Evolutionary conservation across 2,797 vertebrate genomes (phyloP).

Genomic region (Liasis olivaceus): DNA sequence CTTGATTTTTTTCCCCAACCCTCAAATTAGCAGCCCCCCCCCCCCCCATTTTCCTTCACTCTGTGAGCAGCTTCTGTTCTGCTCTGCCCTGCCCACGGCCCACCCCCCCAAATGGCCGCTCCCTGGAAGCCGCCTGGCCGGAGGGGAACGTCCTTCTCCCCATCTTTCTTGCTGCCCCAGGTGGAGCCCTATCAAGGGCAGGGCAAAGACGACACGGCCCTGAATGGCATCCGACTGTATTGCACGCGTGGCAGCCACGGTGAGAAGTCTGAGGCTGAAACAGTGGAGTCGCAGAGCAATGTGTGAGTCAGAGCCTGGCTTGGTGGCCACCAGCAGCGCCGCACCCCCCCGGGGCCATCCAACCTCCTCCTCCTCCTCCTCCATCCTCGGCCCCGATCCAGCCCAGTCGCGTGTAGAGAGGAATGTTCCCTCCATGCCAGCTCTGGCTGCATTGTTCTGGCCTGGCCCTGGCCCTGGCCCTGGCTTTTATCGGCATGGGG

Average conservation of each 20-base stretch:
- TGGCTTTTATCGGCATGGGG: background rate
- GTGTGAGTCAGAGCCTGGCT: background rate
- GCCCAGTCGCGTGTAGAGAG: background rate
- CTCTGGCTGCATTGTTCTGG: too few species aligned
- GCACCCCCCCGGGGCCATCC: fast-evolving
- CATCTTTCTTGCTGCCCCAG: background rate
- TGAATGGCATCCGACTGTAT: constrained; percentile 55
- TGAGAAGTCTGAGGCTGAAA: fast-evolving
- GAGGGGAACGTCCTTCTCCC: background rate
- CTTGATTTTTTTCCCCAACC: too few species aligned
- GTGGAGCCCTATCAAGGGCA: background rate
- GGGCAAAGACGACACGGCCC: constrained; percentile 32
- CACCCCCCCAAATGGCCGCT: too few species aligned
- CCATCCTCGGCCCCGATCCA: fast-evolving
- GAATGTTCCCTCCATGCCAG: background rate
- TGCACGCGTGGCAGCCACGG: constrained; percentile 17
- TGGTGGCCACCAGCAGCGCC: background rate
- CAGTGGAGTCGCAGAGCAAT: background rate
- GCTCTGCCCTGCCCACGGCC: background rate
- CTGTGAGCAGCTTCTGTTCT: background rate
- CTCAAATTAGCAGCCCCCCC: too few species aligned
- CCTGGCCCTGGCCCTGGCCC: too few species aligned
- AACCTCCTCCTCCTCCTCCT: background rate
- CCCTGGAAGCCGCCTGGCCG: background rate
- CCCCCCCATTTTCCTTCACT: too few species aligned